These are phyloP conservation scores for Pedionomus torquatus DNA, from an alignment of 2,113 vertebrate genomes.

Conservation along the genomic window DNA sequence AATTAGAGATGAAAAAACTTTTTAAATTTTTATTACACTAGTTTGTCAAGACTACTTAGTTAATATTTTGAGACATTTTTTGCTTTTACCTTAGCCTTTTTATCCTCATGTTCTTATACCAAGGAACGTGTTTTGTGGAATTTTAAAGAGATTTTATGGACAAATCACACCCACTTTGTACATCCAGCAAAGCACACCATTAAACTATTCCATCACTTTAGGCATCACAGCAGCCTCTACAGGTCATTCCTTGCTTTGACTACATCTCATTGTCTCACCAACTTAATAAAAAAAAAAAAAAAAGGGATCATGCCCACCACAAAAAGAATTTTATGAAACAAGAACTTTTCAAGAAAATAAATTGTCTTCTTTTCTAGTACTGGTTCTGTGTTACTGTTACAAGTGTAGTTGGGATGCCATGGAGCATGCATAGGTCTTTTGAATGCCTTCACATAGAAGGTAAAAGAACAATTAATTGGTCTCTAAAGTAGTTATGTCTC, in stretches of 20 bases:
- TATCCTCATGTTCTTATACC: rapidly evolving
- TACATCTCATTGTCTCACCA: background rate
- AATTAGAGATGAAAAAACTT: background rate
- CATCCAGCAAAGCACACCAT: background rate
- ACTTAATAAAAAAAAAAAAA: background rate
- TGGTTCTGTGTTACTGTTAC: background rate
- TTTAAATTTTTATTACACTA: background rate
- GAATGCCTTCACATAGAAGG: background rate
- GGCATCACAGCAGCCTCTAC: background rate
- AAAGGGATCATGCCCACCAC: background rate
- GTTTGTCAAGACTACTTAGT: background rate
- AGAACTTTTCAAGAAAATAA: background rate
- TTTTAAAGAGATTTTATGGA: background rate
- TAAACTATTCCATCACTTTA: background rate
- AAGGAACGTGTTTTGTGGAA: background rate
- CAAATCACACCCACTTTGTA: background rate
- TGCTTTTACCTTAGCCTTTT: background rate
- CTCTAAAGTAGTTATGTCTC: background rate
- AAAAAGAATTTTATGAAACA: background rate
- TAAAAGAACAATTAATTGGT: background rate
- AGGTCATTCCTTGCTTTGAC: background rate
- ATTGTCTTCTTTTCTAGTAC: background rate
- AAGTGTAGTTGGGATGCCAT: background rate
- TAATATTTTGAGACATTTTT: background rate
- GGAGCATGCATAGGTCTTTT: background rate